Conservation (phyloP, 2,888 invertebrate genomes). For the Nephrocerus scutellatus region DNA sequence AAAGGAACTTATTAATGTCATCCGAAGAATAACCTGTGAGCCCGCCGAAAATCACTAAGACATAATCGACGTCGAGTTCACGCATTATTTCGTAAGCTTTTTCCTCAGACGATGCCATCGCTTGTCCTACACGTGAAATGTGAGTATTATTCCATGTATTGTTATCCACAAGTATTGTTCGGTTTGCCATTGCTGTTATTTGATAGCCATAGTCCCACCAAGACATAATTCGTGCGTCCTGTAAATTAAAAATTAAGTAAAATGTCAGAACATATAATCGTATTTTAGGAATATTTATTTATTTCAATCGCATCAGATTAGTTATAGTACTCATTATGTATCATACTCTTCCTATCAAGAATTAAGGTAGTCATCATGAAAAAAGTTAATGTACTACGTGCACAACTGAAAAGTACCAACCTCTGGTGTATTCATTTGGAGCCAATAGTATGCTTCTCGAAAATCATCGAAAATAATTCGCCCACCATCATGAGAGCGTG, state of each 20-base stretch:
- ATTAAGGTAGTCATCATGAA: constrained; percentile 38
- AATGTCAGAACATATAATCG: neutral
- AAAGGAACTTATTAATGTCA: constrained; percentile 98
- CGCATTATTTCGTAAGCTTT: constrained; percentile 97
- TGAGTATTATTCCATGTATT: constrained; percentile 99
- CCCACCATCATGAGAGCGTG: constrained; percentile 75
- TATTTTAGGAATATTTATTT: neutral
- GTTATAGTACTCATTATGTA: constrained; percentile 37
- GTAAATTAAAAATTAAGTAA: constrained; percentile 17
- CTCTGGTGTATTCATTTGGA: constrained; percentile 90
- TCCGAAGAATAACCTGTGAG: constrained; percentile 97
- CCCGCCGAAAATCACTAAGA: constrained; percentile 97
- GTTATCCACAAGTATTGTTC: constrained; percentile 96
- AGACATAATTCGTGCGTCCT: constrained; percentile 96
- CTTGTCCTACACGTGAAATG: constrained; percentile 95
- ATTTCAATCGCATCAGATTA: neutral
- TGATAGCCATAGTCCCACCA: constrained; percentile 99
- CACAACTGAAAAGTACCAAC: constrained; percentile 44
- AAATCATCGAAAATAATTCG: constrained; percentile 98
- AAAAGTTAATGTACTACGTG: neutral
- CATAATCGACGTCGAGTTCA: constrained; percentile 95
- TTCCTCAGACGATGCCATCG: constrained; percentile 96
- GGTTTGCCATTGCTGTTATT: constrained; percentile 98
- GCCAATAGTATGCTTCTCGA: constrained; percentile 97
- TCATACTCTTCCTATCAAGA: constrained; percentile 49